Evolutionary conservation across 2,113 vertebrate species (phyloP).

Genomic region (Elgaria multicarinata): DNA sequence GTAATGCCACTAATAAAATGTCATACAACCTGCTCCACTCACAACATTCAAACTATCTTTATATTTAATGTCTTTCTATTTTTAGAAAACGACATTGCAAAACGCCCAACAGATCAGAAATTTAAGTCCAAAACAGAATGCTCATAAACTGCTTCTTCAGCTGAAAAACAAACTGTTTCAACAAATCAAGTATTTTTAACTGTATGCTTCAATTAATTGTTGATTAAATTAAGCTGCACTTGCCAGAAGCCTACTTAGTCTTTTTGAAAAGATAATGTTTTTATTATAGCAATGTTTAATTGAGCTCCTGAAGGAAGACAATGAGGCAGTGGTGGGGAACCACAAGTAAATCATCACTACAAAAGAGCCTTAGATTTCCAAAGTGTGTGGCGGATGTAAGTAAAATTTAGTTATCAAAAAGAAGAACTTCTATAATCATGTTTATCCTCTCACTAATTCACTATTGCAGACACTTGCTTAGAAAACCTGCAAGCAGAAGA

Average conservation of each 20-base stretch:
- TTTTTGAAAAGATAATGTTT: not conserved
- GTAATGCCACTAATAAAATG: not conserved
- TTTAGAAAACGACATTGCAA: not conserved
- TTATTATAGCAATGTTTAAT: not conserved
- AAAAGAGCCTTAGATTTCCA: not conserved
- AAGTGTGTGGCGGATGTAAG: not conserved
- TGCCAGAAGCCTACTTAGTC: not conserved
- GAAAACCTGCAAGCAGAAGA: not conserved
- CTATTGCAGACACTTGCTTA: not conserved
- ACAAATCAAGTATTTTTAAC: not conserved
- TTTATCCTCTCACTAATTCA: not conserved
- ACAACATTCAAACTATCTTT: not conserved
- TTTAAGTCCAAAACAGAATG: not conserved
- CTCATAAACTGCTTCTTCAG: not conserved
- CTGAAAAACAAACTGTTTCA: not conserved
- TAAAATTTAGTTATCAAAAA: not conserved
- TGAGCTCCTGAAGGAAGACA: not conserved
- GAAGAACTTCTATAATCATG: not conserved
- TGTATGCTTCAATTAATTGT: not conserved
- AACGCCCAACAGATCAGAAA: not conserved
- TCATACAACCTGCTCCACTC: not conserved
- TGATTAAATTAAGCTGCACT: not conserved
- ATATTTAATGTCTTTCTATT: not conserved
- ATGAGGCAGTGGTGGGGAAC: not conserved
- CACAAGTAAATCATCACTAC: not conserved